Evolutionary conservation across 2,888 invertebrate genomes (phyloP).

Genomic region (Athalia circularis): DNA sequence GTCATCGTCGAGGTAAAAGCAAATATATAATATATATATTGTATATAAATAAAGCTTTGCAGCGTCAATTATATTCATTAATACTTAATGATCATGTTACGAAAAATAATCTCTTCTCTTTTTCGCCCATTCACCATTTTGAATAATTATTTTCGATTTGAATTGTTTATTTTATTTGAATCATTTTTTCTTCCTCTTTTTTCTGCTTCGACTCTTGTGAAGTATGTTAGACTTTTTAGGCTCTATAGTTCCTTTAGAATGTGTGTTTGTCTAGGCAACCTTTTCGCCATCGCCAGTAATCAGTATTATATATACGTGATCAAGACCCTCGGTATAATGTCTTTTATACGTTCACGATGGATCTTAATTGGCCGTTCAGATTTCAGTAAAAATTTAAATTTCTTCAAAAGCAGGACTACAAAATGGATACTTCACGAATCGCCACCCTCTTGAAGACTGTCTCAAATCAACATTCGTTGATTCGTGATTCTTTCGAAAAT

Average conservation of each 20-base stretch:
- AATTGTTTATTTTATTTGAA: neutral
- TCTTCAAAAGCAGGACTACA: neutral
- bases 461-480: neutral
- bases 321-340: too few relatives aligned
- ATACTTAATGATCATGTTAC: constrained; percentile 35
- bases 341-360: too few relatives aligned
- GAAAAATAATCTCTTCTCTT: constrained; percentile 40
- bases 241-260: constrained; percentile 26
- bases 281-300: constrained; percentile 41
- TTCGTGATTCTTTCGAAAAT: neutral
- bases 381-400: neutral
- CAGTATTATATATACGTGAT: constrained; percentile 9
- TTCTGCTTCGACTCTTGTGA: neutral
- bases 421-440: constrained; percentile 43
- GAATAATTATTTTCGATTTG: neutral
- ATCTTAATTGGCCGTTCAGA: neutral
- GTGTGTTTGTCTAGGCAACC: constrained; percentile 26
- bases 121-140: constrained; percentile 8
- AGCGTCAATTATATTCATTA: constrained; percentile 34
- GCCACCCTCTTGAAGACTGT: neutral
- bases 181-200: neutral
- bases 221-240: constrained; percentile 17
- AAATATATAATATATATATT: neutral
- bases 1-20: constrained; percentile 3
- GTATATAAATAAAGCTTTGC: constrained; percentile 21